phyloP scores from a whole-genome alignment of 2,797 vertebrate species.

The Aulostomus chinensis region DNA sequence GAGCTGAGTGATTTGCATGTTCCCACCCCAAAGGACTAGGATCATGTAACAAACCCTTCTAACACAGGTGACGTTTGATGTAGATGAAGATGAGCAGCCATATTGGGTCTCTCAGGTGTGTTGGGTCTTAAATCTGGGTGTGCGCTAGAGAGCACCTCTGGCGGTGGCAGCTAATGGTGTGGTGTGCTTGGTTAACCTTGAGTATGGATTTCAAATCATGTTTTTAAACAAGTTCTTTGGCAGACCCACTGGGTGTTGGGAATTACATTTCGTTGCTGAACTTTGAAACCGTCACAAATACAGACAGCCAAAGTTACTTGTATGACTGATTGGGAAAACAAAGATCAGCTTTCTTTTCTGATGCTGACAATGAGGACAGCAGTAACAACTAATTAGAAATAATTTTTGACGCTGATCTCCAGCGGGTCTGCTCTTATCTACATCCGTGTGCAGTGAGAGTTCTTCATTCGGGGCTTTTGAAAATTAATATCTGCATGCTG shows the following conservation, averaged over 20 bases:
- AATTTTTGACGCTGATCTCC: neutral
- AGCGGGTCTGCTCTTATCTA: neutral
- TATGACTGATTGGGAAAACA: neutral
- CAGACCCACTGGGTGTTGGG: constrained; percentile 45
- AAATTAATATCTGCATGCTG: constrained; percentile 8
- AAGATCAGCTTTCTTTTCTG: neutral
- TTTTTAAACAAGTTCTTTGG: constrained; percentile 7
- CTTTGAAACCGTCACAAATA: constrained; percentile 6
- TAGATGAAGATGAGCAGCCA: constrained; percentile 89
- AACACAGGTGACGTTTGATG: constrained; percentile 94
- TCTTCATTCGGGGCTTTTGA: neutral
- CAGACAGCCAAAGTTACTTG: constrained; percentile 1
- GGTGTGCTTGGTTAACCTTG: constrained; percentile 69
- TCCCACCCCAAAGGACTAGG: constrained; percentile 43
- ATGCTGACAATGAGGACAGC: no score
- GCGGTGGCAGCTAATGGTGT: constrained; percentile 80
- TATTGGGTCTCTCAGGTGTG: constrained; percentile 89
- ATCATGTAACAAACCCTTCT: constrained; percentile 85
- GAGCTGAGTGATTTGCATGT: constrained; percentile 60
- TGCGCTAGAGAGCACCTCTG: constrained; percentile 68
- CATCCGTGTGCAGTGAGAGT: constrained; percentile 32
- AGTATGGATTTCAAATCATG: constrained; percentile 13
- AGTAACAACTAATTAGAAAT: neutral
- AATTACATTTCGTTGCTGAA: constrained; percentile 4
- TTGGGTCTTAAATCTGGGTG: constrained; percentile 65